phyloP scores from a whole-genome alignment of 2,888 invertebrate genomes.

The Sturmia bella region DNA sequence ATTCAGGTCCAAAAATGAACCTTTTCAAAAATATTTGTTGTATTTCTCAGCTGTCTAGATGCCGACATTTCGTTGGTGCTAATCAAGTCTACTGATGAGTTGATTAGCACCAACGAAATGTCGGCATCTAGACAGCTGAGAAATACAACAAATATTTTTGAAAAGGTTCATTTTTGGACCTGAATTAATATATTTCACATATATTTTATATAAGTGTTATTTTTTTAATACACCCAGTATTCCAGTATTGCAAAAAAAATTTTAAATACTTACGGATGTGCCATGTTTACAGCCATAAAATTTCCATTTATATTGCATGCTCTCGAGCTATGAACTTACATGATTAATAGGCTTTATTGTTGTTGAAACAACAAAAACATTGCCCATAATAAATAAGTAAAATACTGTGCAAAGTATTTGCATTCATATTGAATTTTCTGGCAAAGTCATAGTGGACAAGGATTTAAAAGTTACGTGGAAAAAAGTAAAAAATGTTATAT shows the following conservation, averaged over 20 bases:
- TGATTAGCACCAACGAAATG: too few relatives aligned
- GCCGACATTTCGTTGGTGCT: too few relatives aligned
- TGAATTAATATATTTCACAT: too few relatives aligned
- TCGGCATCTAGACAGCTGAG: too few relatives aligned
- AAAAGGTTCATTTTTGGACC: too few relatives aligned
- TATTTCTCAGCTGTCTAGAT: too few relatives aligned
- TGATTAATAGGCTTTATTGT: slow-evolving; percentile 69
- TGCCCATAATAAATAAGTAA: slow-evolving; percentile 21
- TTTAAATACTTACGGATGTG: slow-evolving; percentile 63
- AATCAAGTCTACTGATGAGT: too few relatives aligned
- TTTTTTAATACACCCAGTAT: too few relatives aligned
- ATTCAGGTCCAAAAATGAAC: too few relatives aligned
- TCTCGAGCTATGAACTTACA: slow-evolving; percentile 63
- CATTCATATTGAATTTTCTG: slow-evolving; percentile 54
- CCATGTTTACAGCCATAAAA: slow-evolving; percentile 67
- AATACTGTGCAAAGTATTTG: slow-evolving; percentile 4
- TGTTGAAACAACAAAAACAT: slow-evolving; percentile 48
- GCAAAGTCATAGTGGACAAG: slow-evolving; percentile 51
- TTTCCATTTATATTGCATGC: slow-evolving; percentile 69
- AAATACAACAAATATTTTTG: too few relatives aligned
- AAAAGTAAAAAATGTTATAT: slow-evolving; percentile 40
- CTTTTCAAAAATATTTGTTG: too few relatives aligned
- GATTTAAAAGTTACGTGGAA: slow-evolving; percentile 40
- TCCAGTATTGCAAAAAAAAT: slow-evolving; percentile 17
- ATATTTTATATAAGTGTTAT: too few relatives aligned